Percentiles rank a stretch among this genome's conserved stretches.
phyloP scores from a whole-genome alignment of 2,797 vertebrate species.

The Psittacula derbiana region DNA sequence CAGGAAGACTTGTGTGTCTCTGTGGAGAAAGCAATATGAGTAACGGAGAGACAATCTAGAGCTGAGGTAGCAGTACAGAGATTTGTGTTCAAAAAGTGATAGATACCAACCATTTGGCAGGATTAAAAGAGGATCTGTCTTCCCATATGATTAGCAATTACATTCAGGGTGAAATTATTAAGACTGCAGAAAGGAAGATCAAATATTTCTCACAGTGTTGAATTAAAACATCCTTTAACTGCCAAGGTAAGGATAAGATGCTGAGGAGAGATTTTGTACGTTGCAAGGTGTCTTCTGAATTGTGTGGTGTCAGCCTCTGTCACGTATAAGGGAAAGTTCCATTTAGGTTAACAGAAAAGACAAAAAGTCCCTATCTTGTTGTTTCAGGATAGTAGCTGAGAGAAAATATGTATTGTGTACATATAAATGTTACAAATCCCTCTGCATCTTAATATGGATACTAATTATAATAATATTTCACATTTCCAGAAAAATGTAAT shows the following conservation, averaged over 20 bases:
- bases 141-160: background rate
- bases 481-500: background rate
- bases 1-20: background rate
- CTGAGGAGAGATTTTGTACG: background rate
- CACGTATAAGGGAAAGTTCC: background rate
- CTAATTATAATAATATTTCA: background rate
- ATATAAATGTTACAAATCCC: background rate
- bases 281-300: background rate
- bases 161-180: background rate
- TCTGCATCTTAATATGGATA: background rate
- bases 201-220: background rate
- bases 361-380: background rate
- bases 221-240: background rate
- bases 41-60: background rate
- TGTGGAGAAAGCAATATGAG: background rate
- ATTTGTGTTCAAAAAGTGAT: background rate
- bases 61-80: background rate
- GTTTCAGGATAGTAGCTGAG: background rate
- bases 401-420: background rate
- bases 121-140: background rate
- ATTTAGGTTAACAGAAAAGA: background rate
- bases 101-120: background rate
- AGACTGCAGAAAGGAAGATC: background rate
- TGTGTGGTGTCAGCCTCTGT: background rate
- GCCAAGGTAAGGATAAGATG: background rate